Conservation (phyloP, 2,113 vertebrate genomes). For the Lepidothrix coronata region DNA sequence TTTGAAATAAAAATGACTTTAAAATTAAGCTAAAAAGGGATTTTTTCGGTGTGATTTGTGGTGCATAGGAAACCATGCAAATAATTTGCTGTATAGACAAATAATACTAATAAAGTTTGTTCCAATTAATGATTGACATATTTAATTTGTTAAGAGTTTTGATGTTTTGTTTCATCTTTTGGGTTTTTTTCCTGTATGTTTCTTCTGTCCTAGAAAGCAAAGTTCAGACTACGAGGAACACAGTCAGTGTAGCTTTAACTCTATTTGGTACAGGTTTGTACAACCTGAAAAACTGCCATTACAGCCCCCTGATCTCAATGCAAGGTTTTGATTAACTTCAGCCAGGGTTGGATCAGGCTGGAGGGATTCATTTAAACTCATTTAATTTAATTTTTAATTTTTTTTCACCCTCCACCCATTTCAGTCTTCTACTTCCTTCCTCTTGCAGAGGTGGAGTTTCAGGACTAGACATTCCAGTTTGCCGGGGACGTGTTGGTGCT, state of each 20-base stretch:
- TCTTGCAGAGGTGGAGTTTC: slow-evolving; percentile 17
- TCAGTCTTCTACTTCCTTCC: slow-evolving; percentile 37
- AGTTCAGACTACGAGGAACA: not conserved
- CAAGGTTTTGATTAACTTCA: not conserved
- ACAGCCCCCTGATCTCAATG: not conserved
- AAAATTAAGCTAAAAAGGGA: not conserved
- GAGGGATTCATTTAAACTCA: not conserved
- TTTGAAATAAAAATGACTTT: not conserved
- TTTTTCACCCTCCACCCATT: not conserved
- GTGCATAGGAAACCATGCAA: not conserved
- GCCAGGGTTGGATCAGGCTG: not conserved
- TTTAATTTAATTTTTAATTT: not conserved
- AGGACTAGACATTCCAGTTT: slow-evolving; percentile 67
- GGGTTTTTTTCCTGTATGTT: not conserved
- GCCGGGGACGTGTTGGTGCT: slow-evolving; percentile 60
- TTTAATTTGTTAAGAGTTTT: not conserved
- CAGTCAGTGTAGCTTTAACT: not conserved
- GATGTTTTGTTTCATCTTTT: not conserved
- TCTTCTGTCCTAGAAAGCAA: slow-evolving; percentile 8
- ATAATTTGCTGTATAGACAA: not conserved
- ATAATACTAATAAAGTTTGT: not conserved
- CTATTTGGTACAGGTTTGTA: not conserved
- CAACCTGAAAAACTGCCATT: not conserved
- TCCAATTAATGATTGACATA: not conserved
- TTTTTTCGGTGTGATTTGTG: not conserved